Base-by-base conservation (phyloP, 2,797 vertebrate genomes). In the Coilia nasus region DNA sequence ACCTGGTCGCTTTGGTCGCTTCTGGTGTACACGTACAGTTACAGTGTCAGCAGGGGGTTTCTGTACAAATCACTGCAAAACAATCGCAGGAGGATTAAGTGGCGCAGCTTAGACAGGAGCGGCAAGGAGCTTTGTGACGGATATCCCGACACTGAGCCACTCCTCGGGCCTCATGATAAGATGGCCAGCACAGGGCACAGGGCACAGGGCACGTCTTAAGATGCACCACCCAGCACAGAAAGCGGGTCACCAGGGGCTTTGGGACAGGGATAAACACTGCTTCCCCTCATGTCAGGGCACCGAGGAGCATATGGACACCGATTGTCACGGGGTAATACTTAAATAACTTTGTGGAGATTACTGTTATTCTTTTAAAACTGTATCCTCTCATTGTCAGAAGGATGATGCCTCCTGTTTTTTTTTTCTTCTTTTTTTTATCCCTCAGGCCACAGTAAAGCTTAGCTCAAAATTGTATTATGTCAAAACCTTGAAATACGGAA, bases 221-320 rank as follows among this genome's bases (percentile, higher is more conserved):
- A 90, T 88, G 88, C 88, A 89, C 87, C 88, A 91, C 87, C 91
- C 88, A 86, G 87, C 85, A 92, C 92, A 91, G 92, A 94, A 95
- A 94, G 92, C 91, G 93, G 86, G 94, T 93, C 93, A 95, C 93
- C 90, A 89, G 88, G 90, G 90, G 93, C 93, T 95, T 95, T 94
- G 28, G 67, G 12, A 17, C 50, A 17, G 28, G 67, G 67, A 75
- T 75, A 35, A 75, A 19, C 28, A 1, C 31, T 75, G 14, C 19
- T 75, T 15, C 5, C 67, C 14, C 67, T 41, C 6, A 23, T 75
- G 67, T 75, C 67, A 35, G 67, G 67, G 28, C 28, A 75, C 28
- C 11, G 3, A 35, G 25, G 67, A 75, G 67, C 67, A 75, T 75
- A 75, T 75, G 15, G 28, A 41, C 67, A 41, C 28, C 67, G 67